phyloP scores from a whole-genome alignment of 1,140 invertebrate genomes.

The Solen grandis region DNA sequence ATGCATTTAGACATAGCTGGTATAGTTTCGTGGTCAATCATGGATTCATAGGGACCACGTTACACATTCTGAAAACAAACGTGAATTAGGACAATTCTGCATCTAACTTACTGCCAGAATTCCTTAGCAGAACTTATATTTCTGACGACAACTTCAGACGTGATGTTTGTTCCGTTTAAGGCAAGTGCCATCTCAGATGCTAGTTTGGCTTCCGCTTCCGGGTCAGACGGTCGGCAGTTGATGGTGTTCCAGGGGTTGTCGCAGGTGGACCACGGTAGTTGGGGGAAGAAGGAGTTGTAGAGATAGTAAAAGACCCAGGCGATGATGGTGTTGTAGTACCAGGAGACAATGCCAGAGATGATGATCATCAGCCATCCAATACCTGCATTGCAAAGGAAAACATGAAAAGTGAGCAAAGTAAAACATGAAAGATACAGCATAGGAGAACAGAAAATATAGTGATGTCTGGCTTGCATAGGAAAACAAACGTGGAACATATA shows the following conservation, averaged over 20 bases:
- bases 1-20: no score
- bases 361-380: slow-evolving; percentile 65
- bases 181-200: not conserved
- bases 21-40: no score
- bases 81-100: not conserved
- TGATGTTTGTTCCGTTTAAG: not conserved
- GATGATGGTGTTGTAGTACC: slow-evolving; percentile 83
- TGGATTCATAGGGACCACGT: no score
- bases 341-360: slow-evolving; percentile 53
- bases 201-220: not conserved
- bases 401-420: no score
- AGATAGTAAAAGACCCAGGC: slow-evolving; percentile 96
- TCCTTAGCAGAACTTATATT: slow-evolving; percentile 49
- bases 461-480: no score
- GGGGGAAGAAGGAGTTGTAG: slow-evolving; percentile 81
- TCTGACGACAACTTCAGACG: not conserved
- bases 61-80: no score
- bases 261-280: slow-evolving; percentile 94
- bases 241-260: slow-evolving; percentile 94
- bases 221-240: slow-evolving; percentile 28
- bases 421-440: no score
- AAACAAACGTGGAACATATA: no score
- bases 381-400: slow-evolving; percentile 47
- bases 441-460: no score
- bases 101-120: slow-evolving; percentile 56